phyloP scores from a whole-genome alignment of 2,113 vertebrate genomes.

The Candoia aspera region DNA sequence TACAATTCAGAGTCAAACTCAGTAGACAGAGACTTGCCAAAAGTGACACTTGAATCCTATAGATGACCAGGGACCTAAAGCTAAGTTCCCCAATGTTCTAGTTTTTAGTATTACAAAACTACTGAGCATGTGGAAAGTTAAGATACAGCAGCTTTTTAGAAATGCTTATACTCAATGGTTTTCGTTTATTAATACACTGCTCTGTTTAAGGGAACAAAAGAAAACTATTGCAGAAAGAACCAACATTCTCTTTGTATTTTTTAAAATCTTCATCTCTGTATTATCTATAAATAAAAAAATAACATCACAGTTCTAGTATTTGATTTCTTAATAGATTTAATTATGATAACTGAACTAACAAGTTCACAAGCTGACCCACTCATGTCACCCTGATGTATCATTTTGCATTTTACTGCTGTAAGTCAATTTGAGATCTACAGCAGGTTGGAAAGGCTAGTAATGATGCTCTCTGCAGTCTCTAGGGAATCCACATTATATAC shows the following conservation, averaged over 20 bases:
- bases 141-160: not conserved
- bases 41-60: no score
- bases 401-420: conserved; percentile 97
- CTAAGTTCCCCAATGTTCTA: not conserved
- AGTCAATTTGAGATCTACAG: conserved; percentile 98
- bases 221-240: conserved; percentile 27
- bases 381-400: conserved; percentile 92
- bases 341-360: conserved; percentile 82
- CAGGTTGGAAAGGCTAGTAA: conserved; percentile 96
- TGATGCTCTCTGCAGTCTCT: conserved; percentile 92
- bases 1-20: not conserved
- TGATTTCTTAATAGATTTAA: conserved; percentile 78
- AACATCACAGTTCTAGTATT: conserved; percentile 63
- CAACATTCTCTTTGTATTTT: not conserved
- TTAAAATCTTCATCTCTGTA: conserved; percentile 33
- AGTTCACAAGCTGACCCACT: conserved; percentile 80
- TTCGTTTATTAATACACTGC: not conserved
- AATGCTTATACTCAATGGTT: not conserved
- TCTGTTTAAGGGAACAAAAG: not conserved
- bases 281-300: conserved; percentile 62
- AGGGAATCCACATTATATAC: conserved; percentile 92
- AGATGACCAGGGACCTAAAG: not conserved
- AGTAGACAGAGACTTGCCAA: not conserved
- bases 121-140: conserved; percentile 15
- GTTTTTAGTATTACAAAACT: not conserved